Percentiles rank a stretch among this genome's conserved stretches.
These are phyloP conservation scores for Lamprologus lemairii DNA, from an alignment of 2,113 vertebrate species.

Conservation along the genomic window DNA sequence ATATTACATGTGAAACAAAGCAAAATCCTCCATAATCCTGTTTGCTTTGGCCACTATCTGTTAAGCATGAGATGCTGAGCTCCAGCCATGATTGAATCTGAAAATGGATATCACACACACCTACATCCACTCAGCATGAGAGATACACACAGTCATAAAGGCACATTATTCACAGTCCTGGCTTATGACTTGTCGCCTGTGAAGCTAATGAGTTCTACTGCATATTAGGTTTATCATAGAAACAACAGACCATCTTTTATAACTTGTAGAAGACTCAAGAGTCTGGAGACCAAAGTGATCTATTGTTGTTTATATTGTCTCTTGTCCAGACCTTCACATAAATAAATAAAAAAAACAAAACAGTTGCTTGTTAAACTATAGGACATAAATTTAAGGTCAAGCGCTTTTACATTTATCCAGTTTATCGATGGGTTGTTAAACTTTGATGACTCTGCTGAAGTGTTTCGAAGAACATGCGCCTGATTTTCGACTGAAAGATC, in stretches of 20 bases:
- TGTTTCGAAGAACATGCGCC: neutral
- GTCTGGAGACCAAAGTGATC: constrained; percentile 29
- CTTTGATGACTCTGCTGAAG: neutral
- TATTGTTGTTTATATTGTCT: neutral
- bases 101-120: constrained; percentile 10
- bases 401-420: neutral
- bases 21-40: neutral
- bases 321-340: neutral
- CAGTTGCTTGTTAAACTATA: neutral
- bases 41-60: neutral
- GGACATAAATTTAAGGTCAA: neutral
- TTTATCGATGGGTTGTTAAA: neutral
- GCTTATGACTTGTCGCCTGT: neutral
- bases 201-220: neutral
- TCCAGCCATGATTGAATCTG: neutral
- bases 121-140: constrained; percentile 28
- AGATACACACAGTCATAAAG: neutral
- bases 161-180: neutral
- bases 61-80: neutral
- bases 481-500: neutral
- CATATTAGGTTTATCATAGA: neutral
- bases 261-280: neutral
- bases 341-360: neutral
- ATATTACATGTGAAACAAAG: neutral
- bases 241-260: neutral